A percentile compares a stretch with the other conserved stretches of the same genome.
Conservation (phyloP, 2,888 invertebrate species). For the Trisateles emortualis region DNA sequence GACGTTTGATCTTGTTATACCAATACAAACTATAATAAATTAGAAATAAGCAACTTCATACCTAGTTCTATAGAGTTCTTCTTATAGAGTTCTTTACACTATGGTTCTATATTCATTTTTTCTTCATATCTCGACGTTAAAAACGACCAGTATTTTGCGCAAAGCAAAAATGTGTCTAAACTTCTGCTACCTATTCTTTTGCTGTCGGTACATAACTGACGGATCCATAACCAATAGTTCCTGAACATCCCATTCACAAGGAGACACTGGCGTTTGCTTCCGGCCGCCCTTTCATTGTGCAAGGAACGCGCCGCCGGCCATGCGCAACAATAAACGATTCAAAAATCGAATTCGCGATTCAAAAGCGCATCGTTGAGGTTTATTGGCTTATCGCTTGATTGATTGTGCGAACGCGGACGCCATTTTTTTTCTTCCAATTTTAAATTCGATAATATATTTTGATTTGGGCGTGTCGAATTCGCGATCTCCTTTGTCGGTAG, state of each 20-base stretch:
- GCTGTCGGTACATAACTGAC: slow-evolving; percentile 58
- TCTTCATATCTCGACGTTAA: too few species aligned
- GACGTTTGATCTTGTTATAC: too few species aligned
- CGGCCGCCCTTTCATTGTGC: slow-evolving; percentile 81
- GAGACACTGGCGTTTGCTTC: slow-evolving; percentile 81
- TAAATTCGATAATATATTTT: slow-evolving; percentile 81
- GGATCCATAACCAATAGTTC: slow-evolving; percentile 74
- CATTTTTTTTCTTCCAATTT: slow-evolving; percentile 58
- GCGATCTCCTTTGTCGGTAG: slow-evolving; percentile 71
- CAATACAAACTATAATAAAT: too few species aligned
- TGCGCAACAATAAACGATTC: slow-evolving; percentile 75
- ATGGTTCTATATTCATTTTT: too few species aligned
- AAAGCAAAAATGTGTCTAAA: slow-evolving; percentile 29
- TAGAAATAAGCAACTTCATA: too few species aligned
- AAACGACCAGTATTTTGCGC: slow-evolving; percentile 6
- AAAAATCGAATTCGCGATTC: slow-evolving; percentile 84
- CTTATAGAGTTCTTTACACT: too few species aligned
- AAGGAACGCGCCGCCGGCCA: slow-evolving; percentile 82
- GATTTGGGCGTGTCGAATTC: slow-evolving; percentile 85
- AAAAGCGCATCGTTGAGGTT: slow-evolving; percentile 87
- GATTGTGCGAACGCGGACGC: slow-evolving; percentile 82
- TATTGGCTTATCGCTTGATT: slow-evolving; percentile 87
- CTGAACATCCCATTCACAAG: slow-evolving; percentile 74
- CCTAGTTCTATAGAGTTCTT: too few species aligned
- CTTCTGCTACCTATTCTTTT: slow-evolving; percentile 42